Conservation (phyloP, 2,797 vertebrate species). For the Lepus townsendii region DNA sequence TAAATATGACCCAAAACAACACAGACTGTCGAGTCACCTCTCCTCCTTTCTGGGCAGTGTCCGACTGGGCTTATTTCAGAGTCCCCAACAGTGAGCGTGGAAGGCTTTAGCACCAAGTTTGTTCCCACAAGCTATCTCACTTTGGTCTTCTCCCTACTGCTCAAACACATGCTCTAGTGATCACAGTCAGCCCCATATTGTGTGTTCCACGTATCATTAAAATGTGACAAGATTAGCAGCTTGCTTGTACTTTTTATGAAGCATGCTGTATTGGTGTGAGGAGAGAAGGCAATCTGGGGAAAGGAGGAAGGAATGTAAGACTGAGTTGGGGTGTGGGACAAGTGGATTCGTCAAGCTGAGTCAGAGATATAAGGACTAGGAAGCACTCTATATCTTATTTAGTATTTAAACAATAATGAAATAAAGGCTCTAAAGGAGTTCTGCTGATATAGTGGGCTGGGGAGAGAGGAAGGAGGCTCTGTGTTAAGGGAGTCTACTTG, state of each 20-base stretch:
- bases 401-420: constrained; percentile 30
- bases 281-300: constrained; percentile 30
- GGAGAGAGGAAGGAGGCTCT: background rate
- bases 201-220: constrained; percentile 30
- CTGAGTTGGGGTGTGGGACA: background rate
- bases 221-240: constrained; percentile 65
- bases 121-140: constrained; percentile 60
- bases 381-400: constrained; percentile 5
- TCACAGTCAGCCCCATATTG: background rate
- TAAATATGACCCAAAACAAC: constrained; percentile 84
- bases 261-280: constrained; percentile 52
- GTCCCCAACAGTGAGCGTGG: constrained; percentile 75
- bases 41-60: constrained; percentile 68
- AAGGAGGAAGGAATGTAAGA: constrained; percentile 34
- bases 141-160: background rate
- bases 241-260: constrained; percentile 66
- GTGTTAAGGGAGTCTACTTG: background rate
- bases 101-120: constrained; percentile 70
- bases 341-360: background rate
- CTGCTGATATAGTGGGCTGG: background rate
- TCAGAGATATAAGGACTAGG: background rate
- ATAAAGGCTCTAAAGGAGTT: background rate
- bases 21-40: constrained; percentile 68
- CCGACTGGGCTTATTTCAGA: constrained; percentile 69
- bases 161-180: background rate